These are phyloP conservation scores for Streblospio benedicti DNA, from an alignment of 1,140 invertebrate species.

Conservation along the genomic window DNA sequence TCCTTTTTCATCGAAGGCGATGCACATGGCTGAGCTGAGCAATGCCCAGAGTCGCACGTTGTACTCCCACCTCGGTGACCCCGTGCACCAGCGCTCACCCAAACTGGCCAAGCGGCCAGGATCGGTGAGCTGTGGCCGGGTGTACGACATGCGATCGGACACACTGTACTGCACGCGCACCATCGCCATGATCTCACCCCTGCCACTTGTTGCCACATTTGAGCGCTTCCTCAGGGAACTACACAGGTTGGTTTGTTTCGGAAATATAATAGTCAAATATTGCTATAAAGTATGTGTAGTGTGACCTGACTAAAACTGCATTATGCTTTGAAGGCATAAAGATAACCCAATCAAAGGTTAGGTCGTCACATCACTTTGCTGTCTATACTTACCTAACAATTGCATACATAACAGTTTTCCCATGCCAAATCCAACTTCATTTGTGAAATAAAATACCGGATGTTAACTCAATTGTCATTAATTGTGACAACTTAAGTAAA, in stretches of 20 bases:
- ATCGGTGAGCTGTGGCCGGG: slow-evolving; percentile 49
- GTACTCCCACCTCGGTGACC: slow-evolving; percentile 17
- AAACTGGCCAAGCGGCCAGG: slow-evolving; percentile 31
- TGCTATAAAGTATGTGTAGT: too few relatives aligned
- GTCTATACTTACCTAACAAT: too few relatives aligned
- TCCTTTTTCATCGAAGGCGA: too few relatives aligned
- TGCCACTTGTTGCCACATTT: slow-evolving; percentile 67
- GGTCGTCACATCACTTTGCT: too few relatives aligned
- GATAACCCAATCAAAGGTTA: too few relatives aligned
- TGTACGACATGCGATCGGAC: slow-evolving; percentile 88
- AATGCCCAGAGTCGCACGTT: slow-evolving; percentile 21
- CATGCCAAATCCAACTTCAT: too few relatives aligned
- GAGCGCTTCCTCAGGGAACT: slow-evolving; percentile 68
- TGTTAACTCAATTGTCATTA: too few relatives aligned
- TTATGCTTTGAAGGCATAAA: too few relatives aligned
- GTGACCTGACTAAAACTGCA: too few relatives aligned
- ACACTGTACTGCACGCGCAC: slow-evolving; percentile 89
- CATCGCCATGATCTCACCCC: slow-evolving; percentile 77
- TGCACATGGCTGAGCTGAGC: slow-evolving; percentile 80
- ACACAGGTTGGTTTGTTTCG: slow-evolving; percentile 58
- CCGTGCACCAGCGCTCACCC: slow-evolving; percentile 17
- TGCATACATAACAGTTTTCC: too few relatives aligned
- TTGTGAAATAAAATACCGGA: too few relatives aligned
- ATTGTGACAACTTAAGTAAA: too few relatives aligned
- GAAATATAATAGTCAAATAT: neutral